A percentile compares a stretch with the other conserved stretches of the same genome.
Evolutionary conservation across 2,113 vertebrate genomes (phyloP).

Genomic region (Barbus barbus): DNA sequence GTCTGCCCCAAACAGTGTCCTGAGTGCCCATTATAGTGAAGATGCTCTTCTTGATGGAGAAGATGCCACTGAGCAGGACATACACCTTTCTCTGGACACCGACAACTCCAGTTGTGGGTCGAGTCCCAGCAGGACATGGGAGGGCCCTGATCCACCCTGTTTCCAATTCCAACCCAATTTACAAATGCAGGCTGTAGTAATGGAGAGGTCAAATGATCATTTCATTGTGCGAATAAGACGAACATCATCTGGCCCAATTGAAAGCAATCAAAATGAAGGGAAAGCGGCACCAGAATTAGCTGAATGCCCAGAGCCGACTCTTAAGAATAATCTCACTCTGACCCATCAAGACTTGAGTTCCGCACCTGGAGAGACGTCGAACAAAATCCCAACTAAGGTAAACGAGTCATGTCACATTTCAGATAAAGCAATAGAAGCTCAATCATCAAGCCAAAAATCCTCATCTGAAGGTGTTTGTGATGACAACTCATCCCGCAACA

Average conservation of each 20-base stretch:
- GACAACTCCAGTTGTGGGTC: constrained; percentile 91
- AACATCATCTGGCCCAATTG: constrained; percentile 54
- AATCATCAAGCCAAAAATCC: background rate
- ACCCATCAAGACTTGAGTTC: background rate
- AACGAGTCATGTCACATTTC: background rate
- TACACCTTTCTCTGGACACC: constrained; percentile 91
- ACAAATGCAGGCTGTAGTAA: constrained; percentile 94
- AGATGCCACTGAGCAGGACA: constrained; percentile 92
- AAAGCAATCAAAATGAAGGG: constrained; percentile 42
- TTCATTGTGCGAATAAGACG: constrained; percentile 93
- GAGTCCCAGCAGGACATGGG: constrained; percentile 74
- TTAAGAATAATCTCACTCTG: background rate
- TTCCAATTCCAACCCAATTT: constrained; percentile 87
- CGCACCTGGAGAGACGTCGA: background rate
- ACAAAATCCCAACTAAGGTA: background rate
- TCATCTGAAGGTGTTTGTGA: background rate
- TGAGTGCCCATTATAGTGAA: constrained; percentile 89
- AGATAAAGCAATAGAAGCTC: constrained; percentile 1
- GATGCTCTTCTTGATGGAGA: constrained; percentile 89
- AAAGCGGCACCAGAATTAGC: constrained; percentile 46
- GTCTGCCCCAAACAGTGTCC: constrained; percentile 82
- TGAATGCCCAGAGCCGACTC: background rate
- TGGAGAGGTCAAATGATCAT: constrained; percentile 95
- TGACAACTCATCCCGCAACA: too few relatives aligned
- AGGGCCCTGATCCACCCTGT: constrained; percentile 62